Base-by-base conservation (phyloP, 1,140 invertebrate species). In the Spodoptera litura region DNA sequence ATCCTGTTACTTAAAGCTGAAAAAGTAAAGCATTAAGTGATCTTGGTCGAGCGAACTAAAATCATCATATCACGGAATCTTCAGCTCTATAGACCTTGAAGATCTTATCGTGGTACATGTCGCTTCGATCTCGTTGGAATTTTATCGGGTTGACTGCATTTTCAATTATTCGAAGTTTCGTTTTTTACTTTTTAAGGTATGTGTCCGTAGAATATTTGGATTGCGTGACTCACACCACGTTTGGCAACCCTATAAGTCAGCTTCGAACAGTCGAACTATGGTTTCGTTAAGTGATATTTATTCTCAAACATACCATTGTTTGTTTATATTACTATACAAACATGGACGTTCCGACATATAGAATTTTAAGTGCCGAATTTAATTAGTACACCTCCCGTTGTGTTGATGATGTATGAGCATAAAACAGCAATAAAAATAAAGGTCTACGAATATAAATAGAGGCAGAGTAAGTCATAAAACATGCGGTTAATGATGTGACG, bases 281-380 rank as follows among this genome's bases (percentile, higher is more conserved):
- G 78, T 68, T 79, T 79, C 56, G 71, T 73, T 79, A 74, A 79
- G 52, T 79, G 61, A 79, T 79, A 79, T 74, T 79, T 66, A 78
- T 70, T 70, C 75, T 44, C 51, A 79, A 78, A 76, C 73, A 66
- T 58, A 51, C n/a, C 70, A 77, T 77, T 79, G 74, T 82, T 79
- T 76, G 55, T 73, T 71, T 71, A 71, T 71, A 56, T 71, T 71
- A 71, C 71, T 49, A 31, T 27, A 73, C 55, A 27, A 59, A 59
- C 38, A 73, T 59, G 71, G 49, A 12, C 55, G 25, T 12, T 58
- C 4, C 49, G 27, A 70, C 25, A 58, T 52, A 61, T 62, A 53
- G 59, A 64, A 77, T 68, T 77, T 66, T 77, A 77, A 77, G 52
- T 77, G 61, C 52, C 62, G 61, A 77, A 68, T 68, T 77, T 77